Evolutionary conservation across 2,113 vertebrate genomes (phyloP), one percentile per base, ranked within the genome.

Genomic region (Morone saxatilis): DNA sequence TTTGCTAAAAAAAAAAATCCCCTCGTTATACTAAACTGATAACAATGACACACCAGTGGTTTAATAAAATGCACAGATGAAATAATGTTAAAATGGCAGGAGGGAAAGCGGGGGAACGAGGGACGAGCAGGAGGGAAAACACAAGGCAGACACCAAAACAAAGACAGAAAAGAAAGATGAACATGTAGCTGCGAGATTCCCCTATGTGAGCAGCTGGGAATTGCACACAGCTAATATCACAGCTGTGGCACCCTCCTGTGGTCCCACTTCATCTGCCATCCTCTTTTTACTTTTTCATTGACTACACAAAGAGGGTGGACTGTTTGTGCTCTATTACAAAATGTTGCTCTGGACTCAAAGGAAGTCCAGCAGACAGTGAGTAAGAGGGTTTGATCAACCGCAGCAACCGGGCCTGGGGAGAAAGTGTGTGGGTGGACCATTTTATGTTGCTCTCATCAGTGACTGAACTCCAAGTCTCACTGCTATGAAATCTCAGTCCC

Each of bases 351-450:
- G 74, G 76, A 86, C 71, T 69, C 53, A 83, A 76, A 91, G 88
- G 92, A 94, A 94, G 89, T 91, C 73, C 59, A 69, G 71, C 90
- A 94, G 92, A 93, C 91, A 80, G 84, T 91, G 92, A 95, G 87
- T 92, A 92, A 94, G 94, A 91, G 80, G 59, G 83, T 71, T 84
- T 79, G 74, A 90, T 84, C 79, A 69, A 74, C 50, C 67, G 62
- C 63, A 85, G 77, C 25, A 45, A 68, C 31, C 3, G 69, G 45
- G 70, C 17, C 79, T 41, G 14, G 88, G 78, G 79, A 91, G 57
- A 87, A 84, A 79, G 67, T 50, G 81, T n/a, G 76, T 70, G 85
- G 85, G 86, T 20, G 87, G 86, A 77, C 22, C 48, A 25, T 83
- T 87, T 77, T 71, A 48, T 85, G 54, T 54, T 73, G 73, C 43